phyloP scores from a whole-genome alignment of 2,113 vertebrate species.

The Menidia beryllina region DNA sequence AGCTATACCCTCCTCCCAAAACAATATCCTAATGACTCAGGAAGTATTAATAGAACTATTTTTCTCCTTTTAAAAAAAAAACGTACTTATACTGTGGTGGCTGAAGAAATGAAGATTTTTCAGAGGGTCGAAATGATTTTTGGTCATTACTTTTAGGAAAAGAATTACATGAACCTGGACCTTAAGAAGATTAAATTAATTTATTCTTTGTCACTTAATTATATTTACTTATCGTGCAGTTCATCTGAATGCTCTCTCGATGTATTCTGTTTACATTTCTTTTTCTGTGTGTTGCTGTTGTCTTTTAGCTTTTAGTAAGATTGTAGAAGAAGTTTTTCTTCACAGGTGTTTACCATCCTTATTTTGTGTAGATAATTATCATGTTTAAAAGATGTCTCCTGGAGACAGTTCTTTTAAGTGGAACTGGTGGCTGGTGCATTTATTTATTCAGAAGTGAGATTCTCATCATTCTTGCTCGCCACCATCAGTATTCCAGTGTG shows the following conservation, averaged over 20 bases:
- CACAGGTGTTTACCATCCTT: not conserved
- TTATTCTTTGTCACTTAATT: not conserved
- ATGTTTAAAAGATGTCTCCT: slow-evolving; percentile 32
- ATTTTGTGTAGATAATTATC: slow-evolving; percentile 5
- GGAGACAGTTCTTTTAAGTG: slow-evolving; percentile 13
- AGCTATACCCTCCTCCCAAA: not conserved
- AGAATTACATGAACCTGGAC: not conserved
- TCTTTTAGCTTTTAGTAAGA: not conserved
- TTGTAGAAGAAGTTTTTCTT: not conserved
- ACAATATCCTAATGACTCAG: not conserved
- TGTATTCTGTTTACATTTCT: not conserved
- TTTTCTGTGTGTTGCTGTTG: not conserved
- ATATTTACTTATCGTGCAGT: not conserved
- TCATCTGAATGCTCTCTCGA: not conserved
- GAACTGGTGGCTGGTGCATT: slow-evolving; percentile 28
- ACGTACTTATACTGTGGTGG: not conserved
- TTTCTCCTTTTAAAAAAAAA: not conserved
- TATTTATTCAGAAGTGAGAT: slow-evolving; percentile 41
- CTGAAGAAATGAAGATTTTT: slow-evolving; percentile 25
- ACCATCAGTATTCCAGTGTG: slow-evolving; percentile 66
- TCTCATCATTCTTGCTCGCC: slow-evolving; percentile 39
- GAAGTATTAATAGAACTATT: slow-evolving; percentile 1
- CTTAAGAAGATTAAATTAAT: not conserved
- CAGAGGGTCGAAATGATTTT: slow-evolving; percentile 14
- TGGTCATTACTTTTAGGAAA: slow-evolving; percentile 29